Base-by-base conservation (phyloP, 2,797 vertebrate species). In the Gadopsis bispinosus region DNA sequence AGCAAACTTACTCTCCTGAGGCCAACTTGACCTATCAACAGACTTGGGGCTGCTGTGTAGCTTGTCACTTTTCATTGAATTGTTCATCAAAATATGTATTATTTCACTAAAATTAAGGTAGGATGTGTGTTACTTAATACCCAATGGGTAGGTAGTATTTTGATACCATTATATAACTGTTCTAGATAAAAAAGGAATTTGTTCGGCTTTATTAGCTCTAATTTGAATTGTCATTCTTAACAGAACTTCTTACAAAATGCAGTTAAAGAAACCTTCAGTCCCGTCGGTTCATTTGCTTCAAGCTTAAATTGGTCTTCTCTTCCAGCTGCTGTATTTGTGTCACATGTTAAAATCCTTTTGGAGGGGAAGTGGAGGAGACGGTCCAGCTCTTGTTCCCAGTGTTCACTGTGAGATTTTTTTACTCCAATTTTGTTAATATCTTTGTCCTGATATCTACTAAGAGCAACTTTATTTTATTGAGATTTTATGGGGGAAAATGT, bases 381-480 rank as follows among this genome's bases (percentile, higher is more conserved):
- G 72, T 84, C 75, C 64, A 81, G 85, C 80, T 91, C 79, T 90
- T 83, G 87, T 90, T 92, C 91, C 90, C 87, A 90, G 74, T 87
- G 90, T 93, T 94, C 92, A 92, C 92, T 93, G 91, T 93, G 92
- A 93, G 83, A 89, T 91, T 87, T 85, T 86, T 87, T 87, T 85
- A 92, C 87, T 91, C 77, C 68, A 61, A 80, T 89, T 89, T 92
- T 93, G 89, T 92, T 92, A 87, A 91, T 90, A 89, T 88, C 86
- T 91, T 92, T 89, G 90, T 92, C 91, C 84, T 92, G 87, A 92
- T 84, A 89, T 92, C 88, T 91, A 90, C 83, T 91, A 88, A 94
- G 89, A 93, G 88, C 87, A 83, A 94, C 84, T 94, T 93, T 93
- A 94, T 94, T 94, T 94, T 94, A 93, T 91, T 92, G 93, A 93